Evolutionary conservation across 2,113 vertebrate genomes (phyloP), one percentile per base, ranked within the genome.

Genomic region (Xyliphius kryptos): DNA sequence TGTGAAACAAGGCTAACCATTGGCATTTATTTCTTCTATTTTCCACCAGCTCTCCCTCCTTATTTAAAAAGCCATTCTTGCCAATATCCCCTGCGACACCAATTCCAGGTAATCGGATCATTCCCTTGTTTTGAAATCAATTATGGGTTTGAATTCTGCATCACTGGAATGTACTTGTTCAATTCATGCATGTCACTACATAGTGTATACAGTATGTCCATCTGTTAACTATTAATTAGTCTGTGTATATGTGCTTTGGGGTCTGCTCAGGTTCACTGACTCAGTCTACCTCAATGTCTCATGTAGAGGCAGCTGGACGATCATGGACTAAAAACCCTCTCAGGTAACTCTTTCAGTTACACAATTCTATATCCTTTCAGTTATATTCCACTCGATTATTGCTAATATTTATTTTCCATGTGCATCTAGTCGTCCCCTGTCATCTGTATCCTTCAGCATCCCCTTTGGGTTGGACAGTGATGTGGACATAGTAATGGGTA

Each of bases 401-500:
- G n/a, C n/a, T n/a, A n/a, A n/a, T n/a, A n/a, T n/a, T n/a, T n/a
- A n/a, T n/a, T n/a, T n/a, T n/a, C n/a, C n/a, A n/a, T n/a, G n/a
- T n/a, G n/a, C n/a, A 47, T 65, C 72, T 56, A 93, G 90, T 76
- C 90, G 89, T 19, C 91, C 92, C 3, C 76, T 94, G 68, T 94
- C 88, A 17, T 87, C 92, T 63, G 91, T 93, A 22, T 95, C 92
- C 21, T 95, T 95, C 81, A 95, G 92, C 84, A 95, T 93, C 69
- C 92, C 92, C 61, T 95, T 95, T 76, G 91, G 92, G 72, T 77
- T 95, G 80, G 92, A 95, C 83, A 95, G 92, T 63, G 92, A 95
- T n/a, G 91, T 95, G 65, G 92, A 95, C 56, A 83, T 95, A 9
- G 92, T 95, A 67, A 95, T 93, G 92, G 92, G 92, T 17, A 89